A percentile compares a stretch with the other conserved stretches of the same genome.
These are phyloP conservation scores for Hylia prasina DNA, from an alignment of 2,113 vertebrate species.

Conservation along the genomic window DNA sequence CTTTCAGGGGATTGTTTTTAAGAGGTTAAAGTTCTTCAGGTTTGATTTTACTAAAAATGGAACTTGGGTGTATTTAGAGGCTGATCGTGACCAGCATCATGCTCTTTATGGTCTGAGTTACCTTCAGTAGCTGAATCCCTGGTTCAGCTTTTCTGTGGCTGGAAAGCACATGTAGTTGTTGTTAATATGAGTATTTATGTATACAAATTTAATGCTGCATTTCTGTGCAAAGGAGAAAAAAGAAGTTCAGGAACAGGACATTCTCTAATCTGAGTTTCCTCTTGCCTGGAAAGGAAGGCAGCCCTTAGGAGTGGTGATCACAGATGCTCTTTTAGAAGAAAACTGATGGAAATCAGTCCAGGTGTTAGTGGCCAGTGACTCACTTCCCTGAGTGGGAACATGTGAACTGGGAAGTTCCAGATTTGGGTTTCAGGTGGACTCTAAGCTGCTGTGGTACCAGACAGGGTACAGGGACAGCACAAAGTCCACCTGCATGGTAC, in stretches of 20 bases:
- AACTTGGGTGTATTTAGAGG: not conserved
- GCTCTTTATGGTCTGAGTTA: not conserved
- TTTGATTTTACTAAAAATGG: not conserved
- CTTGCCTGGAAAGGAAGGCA: not conserved
- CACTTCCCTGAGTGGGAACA: fast-evolving
- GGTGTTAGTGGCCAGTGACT: not conserved
- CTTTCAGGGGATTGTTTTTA: not conserved
- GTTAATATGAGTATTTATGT: not conserved
- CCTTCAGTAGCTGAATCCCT: not conserved
- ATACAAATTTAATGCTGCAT: fast-evolving
- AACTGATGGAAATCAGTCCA: not conserved
- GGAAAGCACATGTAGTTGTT: not conserved
- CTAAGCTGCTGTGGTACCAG: fast-evolving
- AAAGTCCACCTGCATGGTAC: not conserved
- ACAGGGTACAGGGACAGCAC: not conserved
- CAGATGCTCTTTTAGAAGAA: not conserved
- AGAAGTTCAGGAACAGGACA: not conserved
- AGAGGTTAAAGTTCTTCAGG: not conserved
- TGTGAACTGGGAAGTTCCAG: not conserved
- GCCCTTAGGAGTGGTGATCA: not conserved
- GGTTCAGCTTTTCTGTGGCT: not conserved
- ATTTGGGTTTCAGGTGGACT: not conserved
- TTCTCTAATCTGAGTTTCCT: not conserved
- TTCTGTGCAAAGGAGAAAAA: not conserved
- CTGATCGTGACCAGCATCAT: too few species aligned